Percentiles rank a stretch among this genome's conserved stretches.
Conservation (phyloP, 2,113 vertebrate species). For the Cisticola juncidis region DNA sequence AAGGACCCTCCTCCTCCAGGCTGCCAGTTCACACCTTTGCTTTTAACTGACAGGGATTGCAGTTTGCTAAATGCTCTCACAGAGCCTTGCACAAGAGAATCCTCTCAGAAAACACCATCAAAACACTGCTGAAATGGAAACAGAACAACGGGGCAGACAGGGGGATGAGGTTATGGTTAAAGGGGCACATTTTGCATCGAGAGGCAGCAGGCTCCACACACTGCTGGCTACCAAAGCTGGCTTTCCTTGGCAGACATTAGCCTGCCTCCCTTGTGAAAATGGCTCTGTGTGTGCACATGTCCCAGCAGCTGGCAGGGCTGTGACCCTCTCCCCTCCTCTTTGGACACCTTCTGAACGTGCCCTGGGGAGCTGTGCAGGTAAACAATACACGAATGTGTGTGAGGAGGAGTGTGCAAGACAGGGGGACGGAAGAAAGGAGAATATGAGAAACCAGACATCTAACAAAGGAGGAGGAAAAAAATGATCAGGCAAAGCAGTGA, state of each 20-base stretch:
- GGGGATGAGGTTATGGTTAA: not conserved
- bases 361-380: not conserved
- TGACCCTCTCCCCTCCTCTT: not conserved
- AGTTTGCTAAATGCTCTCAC: not conserved
- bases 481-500: not conserved
- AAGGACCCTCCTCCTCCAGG: not conserved
- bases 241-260: not conserved
- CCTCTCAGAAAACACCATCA: not conserved
- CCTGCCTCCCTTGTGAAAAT: fast-evolving
- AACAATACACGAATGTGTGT: not conserved
- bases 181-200: not conserved
- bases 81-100: not conserved
- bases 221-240: not conserved
- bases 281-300: not conserved
- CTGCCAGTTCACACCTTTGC: not conserved
- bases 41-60: not conserved
- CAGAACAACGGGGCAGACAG: not conserved
- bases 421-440: not conserved
- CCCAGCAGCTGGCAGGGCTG: not conserved
- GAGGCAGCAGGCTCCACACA: not conserved
- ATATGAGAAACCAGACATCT: not conserved
- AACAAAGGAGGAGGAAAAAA: not conserved
- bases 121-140: not conserved
- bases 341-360: fast-evolving
- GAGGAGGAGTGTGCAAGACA: not conserved